A percentile compares a stretch with the other conserved stretches of the same genome.
Evolutionary conservation across 2,113 vertebrate genomes (phyloP).

Genomic region (Mastomys coucha): DNA sequence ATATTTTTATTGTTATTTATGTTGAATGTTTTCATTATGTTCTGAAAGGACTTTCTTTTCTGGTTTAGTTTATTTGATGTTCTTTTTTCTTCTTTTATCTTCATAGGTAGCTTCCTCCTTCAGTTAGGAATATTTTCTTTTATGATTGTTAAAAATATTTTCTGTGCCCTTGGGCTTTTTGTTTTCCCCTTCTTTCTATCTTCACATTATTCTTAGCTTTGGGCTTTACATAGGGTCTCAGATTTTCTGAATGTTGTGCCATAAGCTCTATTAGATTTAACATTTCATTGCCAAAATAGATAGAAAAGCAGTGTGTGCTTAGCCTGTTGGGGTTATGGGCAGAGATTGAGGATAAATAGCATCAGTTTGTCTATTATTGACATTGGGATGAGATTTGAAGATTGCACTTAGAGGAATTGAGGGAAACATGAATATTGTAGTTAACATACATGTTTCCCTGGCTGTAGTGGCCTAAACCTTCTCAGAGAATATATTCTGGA

Average conservation of each 20-base stretch:
- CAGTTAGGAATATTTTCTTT: no score
- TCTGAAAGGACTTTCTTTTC: not conserved
- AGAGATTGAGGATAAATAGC: not conserved
- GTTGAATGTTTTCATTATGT: not conserved
- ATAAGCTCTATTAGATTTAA: not conserved
- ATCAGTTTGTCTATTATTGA: not conserved
- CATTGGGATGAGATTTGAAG: not conserved
- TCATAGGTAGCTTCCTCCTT: no score
- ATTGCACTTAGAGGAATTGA: not conserved
- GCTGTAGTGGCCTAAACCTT: fast-evolving
- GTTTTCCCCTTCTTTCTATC: not conserved
- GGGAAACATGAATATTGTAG: not conserved
- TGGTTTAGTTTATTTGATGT: no score
- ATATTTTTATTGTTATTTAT: not conserved
- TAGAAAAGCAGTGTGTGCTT: not conserved
- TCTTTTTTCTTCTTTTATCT: no score
- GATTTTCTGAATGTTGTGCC: not conserved
- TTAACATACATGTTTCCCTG: not conserved
- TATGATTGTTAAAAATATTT: not conserved
- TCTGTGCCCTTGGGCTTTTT: not conserved
- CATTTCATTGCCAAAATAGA: not conserved
- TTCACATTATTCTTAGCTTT: not conserved
- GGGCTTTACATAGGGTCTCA: not conserved
- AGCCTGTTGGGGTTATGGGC: not conserved
- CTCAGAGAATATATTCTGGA: not conserved